These are phyloP conservation scores for Pipistrellus pipistrellus DNA, from an alignment of 2,797 vertebrate genomes.

Conservation along the genomic window DNA sequence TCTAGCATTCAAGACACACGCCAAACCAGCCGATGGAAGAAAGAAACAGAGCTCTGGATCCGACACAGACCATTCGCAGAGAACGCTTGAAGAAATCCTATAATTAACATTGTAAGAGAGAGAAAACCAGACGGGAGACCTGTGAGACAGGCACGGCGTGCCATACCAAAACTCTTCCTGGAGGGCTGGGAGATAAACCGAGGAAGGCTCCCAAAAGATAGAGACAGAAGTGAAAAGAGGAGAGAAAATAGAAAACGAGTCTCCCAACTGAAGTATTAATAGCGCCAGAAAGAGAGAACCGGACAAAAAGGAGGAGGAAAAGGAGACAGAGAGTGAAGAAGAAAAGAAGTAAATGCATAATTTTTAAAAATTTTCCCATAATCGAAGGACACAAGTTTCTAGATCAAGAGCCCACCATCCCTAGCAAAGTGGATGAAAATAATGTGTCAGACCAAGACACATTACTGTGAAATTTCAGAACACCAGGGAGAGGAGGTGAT, in stretches of 20 bases:
- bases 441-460: neutral
- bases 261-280: neutral
- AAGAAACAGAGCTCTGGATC: neutral
- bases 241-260: neutral
- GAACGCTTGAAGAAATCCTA: neutral
- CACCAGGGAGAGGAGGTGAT: neutral
- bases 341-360: neutral
- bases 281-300: neutral
- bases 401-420: neutral
- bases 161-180: neutral
- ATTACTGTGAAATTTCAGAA: neutral
- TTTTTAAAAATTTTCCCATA: neutral
- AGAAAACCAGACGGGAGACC: slow-evolving; percentile 14
- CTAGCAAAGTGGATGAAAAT: neutral
- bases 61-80: neutral
- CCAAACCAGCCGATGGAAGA: slow-evolving; percentile 18
- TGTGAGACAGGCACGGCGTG: neutral
- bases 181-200: neutral
- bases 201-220: neutral
- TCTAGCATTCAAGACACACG: neutral
- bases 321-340: neutral
- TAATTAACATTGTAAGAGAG: neutral
- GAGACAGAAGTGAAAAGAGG: neutral
- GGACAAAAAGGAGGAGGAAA: neutral
- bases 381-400: neutral